Evolutionary conservation across 37 sponge, comb jelly and placozoan genomes (phyloP), one percentile per base, ranked within the genome.

Genomic region (Chondrosia reniformis): DNA sequence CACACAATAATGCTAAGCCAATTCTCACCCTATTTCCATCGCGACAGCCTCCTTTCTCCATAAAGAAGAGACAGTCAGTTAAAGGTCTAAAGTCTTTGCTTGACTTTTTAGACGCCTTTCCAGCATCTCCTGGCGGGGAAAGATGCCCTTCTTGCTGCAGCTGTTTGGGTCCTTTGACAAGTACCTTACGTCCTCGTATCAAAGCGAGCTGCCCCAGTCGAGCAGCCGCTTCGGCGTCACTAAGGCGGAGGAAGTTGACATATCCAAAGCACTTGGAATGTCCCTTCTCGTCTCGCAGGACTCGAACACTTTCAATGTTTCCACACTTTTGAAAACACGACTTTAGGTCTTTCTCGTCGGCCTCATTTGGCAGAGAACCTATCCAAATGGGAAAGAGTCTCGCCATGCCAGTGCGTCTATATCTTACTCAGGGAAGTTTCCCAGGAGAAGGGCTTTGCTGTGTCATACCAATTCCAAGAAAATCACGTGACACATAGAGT

Each of bases 21-120:
- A n/a, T n/a, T 19, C 61, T 59, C 75, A 74, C 75, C 81, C 55
- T 74, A 2, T 62, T 64, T 54, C 79, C 77, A 24, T 84, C 78
- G 44, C 66, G 80, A 67, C 92, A 88, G 15, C 58, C 49, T 24
- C 44, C 54, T 25, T 81, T 61, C 57, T 84, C 54, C 40, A 86
- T 75, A 43, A 84, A 91, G 75, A 88, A 88, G n/a, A 64, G 69
- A 43, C 93, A 92, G 62, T 92, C 93, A n/a, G 93, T 92, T 21
- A 85, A 55, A 1, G 93, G 93, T 40, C 93, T 73, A 41, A 78
- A 89, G 81, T 93, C 72, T 19, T 49, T 1, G 0, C 25, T 24
- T 30, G 61, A 59, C 28, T 59, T 59, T 32, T 72, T 34, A 6
- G 12, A 7, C 55, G 17, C 55, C 22, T n/a, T 13, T 17, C 15